Evolutionary conservation across 1,140 invertebrate genomes (phyloP), one percentile per base, ranked within the genome.

Genomic region (Idris sp.): DNA sequence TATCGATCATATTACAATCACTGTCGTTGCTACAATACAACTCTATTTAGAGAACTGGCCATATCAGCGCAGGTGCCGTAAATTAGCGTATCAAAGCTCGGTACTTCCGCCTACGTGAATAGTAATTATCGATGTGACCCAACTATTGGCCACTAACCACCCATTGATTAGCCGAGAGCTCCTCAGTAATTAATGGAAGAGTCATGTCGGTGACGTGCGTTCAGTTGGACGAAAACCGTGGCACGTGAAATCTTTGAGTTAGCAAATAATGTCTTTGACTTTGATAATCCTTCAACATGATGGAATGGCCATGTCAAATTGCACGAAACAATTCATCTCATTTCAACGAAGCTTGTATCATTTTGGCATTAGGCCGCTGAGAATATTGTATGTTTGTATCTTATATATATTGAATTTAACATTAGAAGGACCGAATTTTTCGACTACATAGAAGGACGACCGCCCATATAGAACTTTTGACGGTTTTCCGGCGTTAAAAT

Each of bases 101-200:
- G 69, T 56, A 69, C 68, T 78, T 78, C 76, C 67, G 77, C 75
- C 67, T 75, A 77, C 65, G 69, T 73, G 77, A 65, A 74, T 76
- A 81, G 79, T 83, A 83, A 84, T 83, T 83, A 84, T 82, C 80
- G 81, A 82, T 74, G 81, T 76, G 75, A 78, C 75, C 79, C 77
- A 81, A 81, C 79, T 79, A 82, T 82, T 82, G 82, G 79, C 81
- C 83, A 81, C 82, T 83, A 83, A 85, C 81, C 79, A 83, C 74
- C 79, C 81, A 85, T 82, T 85, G 82, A 85, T 84, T 85, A 84
- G 82, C 80, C 74, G 69, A 81, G 79, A 80, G 79, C 80, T 79
- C 79, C 79, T 78, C 74, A 76, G 76, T 85, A 85, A 85, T 86
- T 85, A 84, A 83, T 84, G 81, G 76, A 81, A 81, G 76, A 78